A percentile compares a stretch with the other conserved stretches of the same genome.
Evolutionary conservation across 1,140 invertebrate species (phyloP).

Genomic region (Drosophila triauraria): DNA sequence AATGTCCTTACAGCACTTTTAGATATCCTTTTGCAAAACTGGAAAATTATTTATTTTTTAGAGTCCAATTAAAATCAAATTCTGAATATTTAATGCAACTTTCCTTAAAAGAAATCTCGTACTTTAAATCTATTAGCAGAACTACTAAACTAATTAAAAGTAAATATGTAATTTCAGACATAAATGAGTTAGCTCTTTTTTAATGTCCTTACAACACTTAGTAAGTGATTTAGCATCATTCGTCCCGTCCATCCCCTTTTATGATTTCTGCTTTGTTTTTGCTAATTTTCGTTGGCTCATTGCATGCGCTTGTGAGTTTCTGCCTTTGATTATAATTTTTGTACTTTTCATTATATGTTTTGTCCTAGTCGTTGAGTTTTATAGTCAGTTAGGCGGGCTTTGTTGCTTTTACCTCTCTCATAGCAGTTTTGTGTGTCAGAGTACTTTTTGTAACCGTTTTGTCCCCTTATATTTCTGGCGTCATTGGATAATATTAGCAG

Average conservation of each 20-base stretch:
- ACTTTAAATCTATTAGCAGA: neutral
- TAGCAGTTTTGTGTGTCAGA: constrained; percentile 47
- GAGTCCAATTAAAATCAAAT: neutral
- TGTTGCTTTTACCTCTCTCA: constrained; percentile 29
- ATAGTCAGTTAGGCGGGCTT: constrained; percentile 35
- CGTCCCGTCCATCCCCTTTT: neutral
- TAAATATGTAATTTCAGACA: neutral
- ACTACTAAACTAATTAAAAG: neutral
- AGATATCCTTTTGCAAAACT: no score
- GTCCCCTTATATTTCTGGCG: constrained; percentile 53
- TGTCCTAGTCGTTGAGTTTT: constrained; percentile 42
- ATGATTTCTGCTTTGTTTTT: constrained; percentile 16
- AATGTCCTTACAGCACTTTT: neutral
- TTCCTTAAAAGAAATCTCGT: no score
- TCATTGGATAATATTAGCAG: constrained; percentile 19
- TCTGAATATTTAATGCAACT: no score
- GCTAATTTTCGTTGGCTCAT: constrained; percentile 38
- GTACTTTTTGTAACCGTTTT: constrained; percentile 31
- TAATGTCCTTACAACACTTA: neutral
- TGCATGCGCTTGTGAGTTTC: constrained; percentile 47
- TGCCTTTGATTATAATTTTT: constrained; percentile 57
- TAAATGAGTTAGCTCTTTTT: no score
- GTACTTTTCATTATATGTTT: constrained; percentile 50
- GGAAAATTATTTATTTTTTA: no score
- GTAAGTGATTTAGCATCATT: constrained; percentile 10